phyloP scores from a whole-genome alignment of 2,113 vertebrate genomes.

The Scomber scombrus region DNA sequence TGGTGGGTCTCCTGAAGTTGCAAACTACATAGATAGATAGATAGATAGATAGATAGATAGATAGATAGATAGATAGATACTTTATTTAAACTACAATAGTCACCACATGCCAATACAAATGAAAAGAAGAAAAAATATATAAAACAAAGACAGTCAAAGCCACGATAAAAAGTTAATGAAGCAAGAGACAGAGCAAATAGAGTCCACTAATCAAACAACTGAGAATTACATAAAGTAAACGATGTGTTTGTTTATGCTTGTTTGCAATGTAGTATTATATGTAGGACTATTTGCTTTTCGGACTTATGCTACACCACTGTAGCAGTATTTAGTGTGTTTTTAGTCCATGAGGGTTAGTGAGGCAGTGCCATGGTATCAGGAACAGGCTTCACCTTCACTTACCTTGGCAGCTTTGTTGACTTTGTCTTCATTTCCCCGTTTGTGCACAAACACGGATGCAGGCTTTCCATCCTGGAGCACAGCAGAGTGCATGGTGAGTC shows the following conservation, averaged over 20 bases:
- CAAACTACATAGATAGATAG: too few species aligned
- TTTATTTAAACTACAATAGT: too few species aligned
- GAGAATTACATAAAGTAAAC: background rate
- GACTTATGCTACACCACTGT: background rate
- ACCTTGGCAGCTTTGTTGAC: constrained; percentile 96
- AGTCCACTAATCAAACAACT: background rate
- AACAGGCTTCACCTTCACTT: background rate
- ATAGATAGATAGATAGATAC: too few species aligned
- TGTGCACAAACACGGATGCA: constrained; percentile 95
- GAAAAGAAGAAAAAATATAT: too few species aligned
- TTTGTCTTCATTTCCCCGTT: constrained; percentile 91
- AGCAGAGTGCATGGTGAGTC: constrained; percentile 88
- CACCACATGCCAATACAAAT: too few species aligned
- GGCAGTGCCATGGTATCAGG: too few species aligned
- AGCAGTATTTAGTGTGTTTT: too few species aligned
- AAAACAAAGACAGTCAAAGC: too few species aligned
- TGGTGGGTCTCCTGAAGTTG: background rate
- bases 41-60: too few species aligned
- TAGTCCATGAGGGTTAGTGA: background rate
- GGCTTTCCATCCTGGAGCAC: constrained; percentile 89
- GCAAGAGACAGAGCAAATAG: too few species aligned
- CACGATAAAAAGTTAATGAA: too few species aligned
- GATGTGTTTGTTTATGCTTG: background rate
- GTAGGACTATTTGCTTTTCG: background rate
- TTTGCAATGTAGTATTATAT: background rate